Evolutionary conservation across 1,140 invertebrate genomes (phyloP), one percentile per base, ranked within the genome.

Genomic region (Sinonovacula constricta): DNA sequence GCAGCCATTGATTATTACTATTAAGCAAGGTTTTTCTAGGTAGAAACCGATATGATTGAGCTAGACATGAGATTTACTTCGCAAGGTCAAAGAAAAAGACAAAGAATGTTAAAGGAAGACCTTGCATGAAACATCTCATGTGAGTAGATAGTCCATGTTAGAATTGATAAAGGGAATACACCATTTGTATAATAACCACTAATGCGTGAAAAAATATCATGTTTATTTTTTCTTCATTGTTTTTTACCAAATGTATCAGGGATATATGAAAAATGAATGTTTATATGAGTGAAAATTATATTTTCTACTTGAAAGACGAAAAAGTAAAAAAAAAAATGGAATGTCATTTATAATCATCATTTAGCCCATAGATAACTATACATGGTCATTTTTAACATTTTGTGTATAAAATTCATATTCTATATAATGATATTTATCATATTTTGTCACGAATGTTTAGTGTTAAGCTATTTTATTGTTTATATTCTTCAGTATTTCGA

Each of bases 231-330:
- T 28, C 56, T 31, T 59, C 12, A 59, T 59, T 59, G 56, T 59
- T 59, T 68, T 65, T 77, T 63, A 62, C 60, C 34, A 74, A 36
- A 67, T 65, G 62, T 77, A 67, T 78, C 75, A 78, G 75, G 75
- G 75, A 78, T 69, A 63, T 59, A 67, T 76, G 49, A 74, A 62
- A 62, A 39, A 49, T 76, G 62, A 56, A 45, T 57, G 34, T 69
- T 68, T 34, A 60, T 68, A 78, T 69, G 67, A 68, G 67, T 63
- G 67, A 45, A 78, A 66, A 78, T 31, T 78, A 69, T 78, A 78
- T 78, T 78, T 78, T 78, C 65, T 78, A 78, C 53, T 78, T 69
- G 33, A 78, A 69, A 78, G 63, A 31, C 24, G 7, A 39, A 70
- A 78, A 70, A 69, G 53, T 34, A 51, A 26, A 56, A 78, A 69